These are phyloP conservation scores for Pyrocoelia pectoralis DNA, from an alignment of 2,888 invertebrate species.

Conservation along the genomic window DNA sequence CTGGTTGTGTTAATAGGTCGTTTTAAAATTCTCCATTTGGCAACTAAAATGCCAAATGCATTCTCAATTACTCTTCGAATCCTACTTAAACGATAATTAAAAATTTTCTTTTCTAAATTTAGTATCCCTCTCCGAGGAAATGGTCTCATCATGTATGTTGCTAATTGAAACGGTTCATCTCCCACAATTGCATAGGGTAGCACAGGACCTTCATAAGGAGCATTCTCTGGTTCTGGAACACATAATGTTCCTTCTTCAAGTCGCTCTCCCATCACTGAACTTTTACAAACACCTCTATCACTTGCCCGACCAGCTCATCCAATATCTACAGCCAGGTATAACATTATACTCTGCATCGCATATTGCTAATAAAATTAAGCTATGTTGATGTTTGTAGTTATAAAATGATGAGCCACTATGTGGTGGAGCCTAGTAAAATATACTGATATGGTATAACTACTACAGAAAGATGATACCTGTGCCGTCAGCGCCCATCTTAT, in stretches of 20 bases:
- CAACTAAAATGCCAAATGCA: conserved; percentile 8
- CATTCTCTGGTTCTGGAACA: not conserved
- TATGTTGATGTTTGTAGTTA: not conserved
- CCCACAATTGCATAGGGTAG: not conserved
- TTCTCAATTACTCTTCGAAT: not conserved
- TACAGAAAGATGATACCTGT: not conserved
- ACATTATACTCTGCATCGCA: not conserved
- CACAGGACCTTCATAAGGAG: not conserved
- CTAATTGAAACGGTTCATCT: not conserved
- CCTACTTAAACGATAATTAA: conserved; percentile 1
- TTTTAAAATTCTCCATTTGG: conserved; percentile 8
- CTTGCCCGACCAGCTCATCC: not conserved
- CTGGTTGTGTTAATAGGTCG: not conserved
- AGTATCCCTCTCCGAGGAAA: not conserved
- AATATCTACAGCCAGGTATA: not conserved
- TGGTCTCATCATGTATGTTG: conserved; percentile 6
- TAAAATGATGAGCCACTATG: not conserved
- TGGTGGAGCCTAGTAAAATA: not conserved
- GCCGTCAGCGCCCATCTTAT: not conserved
- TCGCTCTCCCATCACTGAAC: not conserved
- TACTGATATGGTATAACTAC: not conserved
- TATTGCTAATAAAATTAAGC: not conserved
- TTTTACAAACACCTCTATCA: not conserved
- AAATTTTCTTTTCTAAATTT: not conserved
- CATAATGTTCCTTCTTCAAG: not conserved